A percentile compares a stretch with the other conserved stretches of the same genome.
phyloP scores from a whole-genome alignment of 2,113 vertebrate species.

The Nothoprocta pentlandii region DNA sequence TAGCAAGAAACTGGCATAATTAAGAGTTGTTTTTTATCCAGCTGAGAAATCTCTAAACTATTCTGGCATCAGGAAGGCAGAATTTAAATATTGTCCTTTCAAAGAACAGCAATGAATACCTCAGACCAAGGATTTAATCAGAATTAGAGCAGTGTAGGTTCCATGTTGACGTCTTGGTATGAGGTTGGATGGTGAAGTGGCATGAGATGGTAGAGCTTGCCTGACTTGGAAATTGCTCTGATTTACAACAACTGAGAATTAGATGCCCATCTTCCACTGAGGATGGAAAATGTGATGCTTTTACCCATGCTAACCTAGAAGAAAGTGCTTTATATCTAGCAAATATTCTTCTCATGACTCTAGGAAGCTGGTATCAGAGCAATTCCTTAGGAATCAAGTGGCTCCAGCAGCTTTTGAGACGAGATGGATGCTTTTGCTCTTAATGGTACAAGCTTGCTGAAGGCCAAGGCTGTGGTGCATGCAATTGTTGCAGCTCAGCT shows the following conservation, averaged over 20 bases:
- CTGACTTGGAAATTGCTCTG: neutral
- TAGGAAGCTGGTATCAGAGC: neutral
- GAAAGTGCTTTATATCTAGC: neutral
- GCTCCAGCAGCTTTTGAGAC: neutral
- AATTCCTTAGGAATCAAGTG: neutral
- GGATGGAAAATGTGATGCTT: neutral
- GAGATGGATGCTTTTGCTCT: neutral
- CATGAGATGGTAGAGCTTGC: neutral
- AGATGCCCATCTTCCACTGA: fast-evolving
- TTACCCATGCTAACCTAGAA: neutral
- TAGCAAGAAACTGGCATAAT: neutral
- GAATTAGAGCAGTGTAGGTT: neutral
- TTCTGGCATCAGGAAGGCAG: neutral
- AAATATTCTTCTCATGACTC: neutral
- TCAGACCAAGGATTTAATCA: neutral
- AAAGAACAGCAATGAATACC: neutral
- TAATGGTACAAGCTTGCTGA: neutral
- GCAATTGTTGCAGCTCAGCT: neutral
- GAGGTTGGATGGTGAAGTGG: neutral
- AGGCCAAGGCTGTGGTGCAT: neutral
- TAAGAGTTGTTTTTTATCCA: neutral
- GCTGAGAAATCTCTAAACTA: neutral
- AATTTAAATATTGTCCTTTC: neutral
- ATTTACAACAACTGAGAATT: neutral
- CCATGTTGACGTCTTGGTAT: neutral